A percentile compares a stretch with the other conserved stretches of the same genome.
Evolutionary conservation across 2,113 vertebrate species (phyloP).

Genomic region (Alligator mississippiensis): DNA sequence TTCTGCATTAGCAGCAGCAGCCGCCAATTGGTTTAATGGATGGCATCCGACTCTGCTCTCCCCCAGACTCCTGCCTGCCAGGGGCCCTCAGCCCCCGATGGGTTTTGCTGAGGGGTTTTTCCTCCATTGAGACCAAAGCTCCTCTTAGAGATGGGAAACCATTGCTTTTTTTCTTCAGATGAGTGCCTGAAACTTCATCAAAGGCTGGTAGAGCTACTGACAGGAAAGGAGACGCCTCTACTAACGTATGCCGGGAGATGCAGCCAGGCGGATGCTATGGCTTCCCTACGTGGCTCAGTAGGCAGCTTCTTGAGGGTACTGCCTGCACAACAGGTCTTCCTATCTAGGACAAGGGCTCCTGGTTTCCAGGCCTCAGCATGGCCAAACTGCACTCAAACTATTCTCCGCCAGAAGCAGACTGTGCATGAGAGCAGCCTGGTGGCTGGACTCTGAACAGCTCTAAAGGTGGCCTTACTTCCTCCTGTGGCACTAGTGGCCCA

Average conservation of each 20-base stretch:
- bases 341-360: neutral
- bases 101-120: neutral
- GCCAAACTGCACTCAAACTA: neutral
- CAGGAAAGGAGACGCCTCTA: neutral
- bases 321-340: neutral
- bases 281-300: neutral
- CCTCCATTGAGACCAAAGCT: neutral
- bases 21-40: conserved; percentile 63
- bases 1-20: conserved; percentile 44
- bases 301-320: neutral
- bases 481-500: neutral
- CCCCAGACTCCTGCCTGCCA: neutral
- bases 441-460: neutral
- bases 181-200: neutral
- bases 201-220: neutral
- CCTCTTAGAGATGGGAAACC: neutral
- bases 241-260: neutral
- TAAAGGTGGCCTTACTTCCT: neutral
- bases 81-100: neutral
- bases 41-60: neutral
- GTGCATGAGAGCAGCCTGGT: neutral
- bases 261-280: neutral
- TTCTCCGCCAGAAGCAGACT: neutral
- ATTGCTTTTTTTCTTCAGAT: no score
- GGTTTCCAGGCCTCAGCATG: neutral